Evolutionary conservation across 2,888 invertebrate genomes (phyloP).

Genomic region (Epiblema foenella): DNA sequence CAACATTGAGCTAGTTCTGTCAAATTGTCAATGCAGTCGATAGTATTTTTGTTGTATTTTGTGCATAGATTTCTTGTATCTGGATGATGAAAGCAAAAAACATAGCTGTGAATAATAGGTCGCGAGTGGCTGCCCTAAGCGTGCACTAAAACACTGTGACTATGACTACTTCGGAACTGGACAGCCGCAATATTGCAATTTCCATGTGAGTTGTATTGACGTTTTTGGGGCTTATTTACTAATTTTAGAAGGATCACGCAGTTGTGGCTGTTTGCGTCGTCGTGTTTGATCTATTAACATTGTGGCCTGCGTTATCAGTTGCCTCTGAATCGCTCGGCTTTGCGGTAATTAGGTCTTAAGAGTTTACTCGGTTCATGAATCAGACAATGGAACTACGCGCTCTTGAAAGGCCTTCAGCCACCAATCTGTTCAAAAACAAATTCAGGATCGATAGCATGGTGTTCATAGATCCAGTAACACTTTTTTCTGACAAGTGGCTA

Average conservation of each 20-base stretch:
- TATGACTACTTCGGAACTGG: slow-evolving; percentile 80
- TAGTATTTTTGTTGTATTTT: slow-evolving; percentile 65
- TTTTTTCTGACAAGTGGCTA: slow-evolving; percentile 27
- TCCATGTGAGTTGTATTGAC: slow-evolving; percentile 73
- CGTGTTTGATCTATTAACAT: slow-evolving; percentile 58
- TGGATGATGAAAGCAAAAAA: slow-evolving; percentile 81
- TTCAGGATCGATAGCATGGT: slow-evolving; percentile 32
- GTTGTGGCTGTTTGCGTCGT: slow-evolving; percentile 55
- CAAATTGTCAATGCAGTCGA: slow-evolving; percentile 56
- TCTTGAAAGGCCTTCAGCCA: slow-evolving; percentile 47
- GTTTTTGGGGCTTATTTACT: slow-evolving; percentile 64
- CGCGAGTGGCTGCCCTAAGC: slow-evolving; percentile 60
- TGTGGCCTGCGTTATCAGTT: slow-evolving; percentile 47
- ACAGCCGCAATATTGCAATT: slow-evolving; percentile 78
- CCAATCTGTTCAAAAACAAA: slow-evolving; percentile 36
- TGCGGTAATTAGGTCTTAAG: slow-evolving; percentile 30
- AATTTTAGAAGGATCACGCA: slow-evolving; percentile 65
- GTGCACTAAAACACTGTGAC: slow-evolving; percentile 61
- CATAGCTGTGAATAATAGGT: slow-evolving; percentile 64
- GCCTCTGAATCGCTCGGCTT: slow-evolving; percentile 43
- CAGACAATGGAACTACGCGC: slow-evolving; percentile 46
- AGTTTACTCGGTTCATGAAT: slow-evolving; percentile 34
- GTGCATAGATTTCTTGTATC: slow-evolving; percentile 68
- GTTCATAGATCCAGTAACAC: slow-evolving; percentile 28
- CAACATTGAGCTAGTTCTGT: slow-evolving; percentile 46